A percentile compares a stretch with the other conserved stretches of the same genome.
Evolutionary conservation across 2,797 vertebrate genomes (phyloP).

Genomic region (Coccyzus lansbergi): DNA sequence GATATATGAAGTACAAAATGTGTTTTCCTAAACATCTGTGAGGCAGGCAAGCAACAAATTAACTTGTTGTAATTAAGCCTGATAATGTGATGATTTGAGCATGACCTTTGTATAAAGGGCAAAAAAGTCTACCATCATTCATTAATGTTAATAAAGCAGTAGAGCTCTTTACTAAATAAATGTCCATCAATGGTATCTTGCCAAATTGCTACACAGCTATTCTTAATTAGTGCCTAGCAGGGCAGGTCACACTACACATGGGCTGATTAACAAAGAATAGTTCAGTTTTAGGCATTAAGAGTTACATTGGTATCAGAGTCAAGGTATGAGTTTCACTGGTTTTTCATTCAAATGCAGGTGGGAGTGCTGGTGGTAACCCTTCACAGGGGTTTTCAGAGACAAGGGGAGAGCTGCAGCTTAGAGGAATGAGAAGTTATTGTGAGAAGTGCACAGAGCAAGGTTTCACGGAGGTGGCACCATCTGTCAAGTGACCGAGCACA

Average conservation of each 20-base stretch:
- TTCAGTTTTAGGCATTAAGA: background rate
- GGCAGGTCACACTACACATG: accelerated
- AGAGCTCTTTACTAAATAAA: background rate
- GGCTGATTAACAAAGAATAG: accelerated
- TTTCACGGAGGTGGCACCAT: background rate
- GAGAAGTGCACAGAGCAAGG: accelerated
- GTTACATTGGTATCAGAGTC: accelerated
- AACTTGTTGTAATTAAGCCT: conserved; percentile 4
- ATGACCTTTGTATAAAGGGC: background rate
- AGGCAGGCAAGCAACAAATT: background rate
- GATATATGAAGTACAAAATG: background rate
- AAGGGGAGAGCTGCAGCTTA: background rate
- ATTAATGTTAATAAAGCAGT: conserved; percentile 10
- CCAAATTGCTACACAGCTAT: background rate
- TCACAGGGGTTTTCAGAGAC: background rate
- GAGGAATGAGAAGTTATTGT: background rate
- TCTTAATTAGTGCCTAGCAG: background rate
- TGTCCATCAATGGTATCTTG: background rate
- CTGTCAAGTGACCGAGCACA: background rate
- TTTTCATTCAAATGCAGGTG: background rate
- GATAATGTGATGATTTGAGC: background rate
- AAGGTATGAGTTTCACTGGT: accelerated
- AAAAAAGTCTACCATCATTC: background rate
- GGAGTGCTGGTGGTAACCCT: background rate
- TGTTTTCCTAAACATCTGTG: background rate